Percentiles rank a stretch among this genome's conserved stretches.
Evolutionary conservation across 1,140 invertebrate species (phyloP).

Genomic region (Archivesica marissinica): DNA sequence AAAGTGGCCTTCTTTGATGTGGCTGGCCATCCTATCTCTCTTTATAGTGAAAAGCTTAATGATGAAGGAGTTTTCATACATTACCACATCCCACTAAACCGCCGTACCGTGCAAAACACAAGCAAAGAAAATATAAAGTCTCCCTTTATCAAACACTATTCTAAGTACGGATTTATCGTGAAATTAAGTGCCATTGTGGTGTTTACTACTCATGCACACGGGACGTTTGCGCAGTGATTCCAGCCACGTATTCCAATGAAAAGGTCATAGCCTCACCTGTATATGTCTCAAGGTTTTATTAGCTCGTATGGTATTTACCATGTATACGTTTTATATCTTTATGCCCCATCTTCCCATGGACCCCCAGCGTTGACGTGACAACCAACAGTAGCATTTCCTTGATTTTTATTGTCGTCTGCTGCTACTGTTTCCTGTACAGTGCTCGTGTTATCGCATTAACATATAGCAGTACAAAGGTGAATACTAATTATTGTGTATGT

Average conservation of each 20-base stretch:
- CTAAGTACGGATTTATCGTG: too few species aligned
- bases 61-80: neutral
- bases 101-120: too few species aligned
- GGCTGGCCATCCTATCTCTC: neutral
- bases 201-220: too few species aligned
- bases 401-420: too few species aligned
- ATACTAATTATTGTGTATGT: too few species aligned
- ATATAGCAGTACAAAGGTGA: too few species aligned
- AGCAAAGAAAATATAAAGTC: neutral
- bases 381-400: too few species aligned
- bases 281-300: conserved; percentile 29
- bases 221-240: too few species aligned
- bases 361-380: conserved; percentile 18
- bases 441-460: neutral
- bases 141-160: neutral
- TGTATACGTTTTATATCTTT: neutral
- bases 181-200: too few species aligned
- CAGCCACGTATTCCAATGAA: conserved; percentile 1
- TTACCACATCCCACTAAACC: neutral
- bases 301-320: too few species aligned
- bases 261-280: neutral
- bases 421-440: conserved; percentile 3
- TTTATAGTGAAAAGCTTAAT: too few species aligned
- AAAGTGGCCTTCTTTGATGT: conserved; percentile 5
- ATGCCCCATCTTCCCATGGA: neutral